phyloP scores from a whole-genome alignment of 2,888 invertebrate genomes.

The Pristionchus mayeri region DNA sequence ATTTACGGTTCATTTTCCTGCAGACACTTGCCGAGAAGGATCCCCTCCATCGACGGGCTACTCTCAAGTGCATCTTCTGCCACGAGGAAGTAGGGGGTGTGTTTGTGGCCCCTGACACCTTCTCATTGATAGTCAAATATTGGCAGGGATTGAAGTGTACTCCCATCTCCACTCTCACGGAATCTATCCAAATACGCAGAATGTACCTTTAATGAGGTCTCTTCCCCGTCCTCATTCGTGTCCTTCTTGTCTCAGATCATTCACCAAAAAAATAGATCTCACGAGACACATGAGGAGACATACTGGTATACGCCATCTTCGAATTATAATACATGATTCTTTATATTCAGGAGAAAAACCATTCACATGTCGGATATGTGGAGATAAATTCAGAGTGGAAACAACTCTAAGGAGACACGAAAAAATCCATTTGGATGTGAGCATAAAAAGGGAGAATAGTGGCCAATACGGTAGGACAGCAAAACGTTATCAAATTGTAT shows the following conservation, averaged over 20 bases:
- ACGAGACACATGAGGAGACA: conserved; percentile 18
- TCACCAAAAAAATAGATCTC: background rate
- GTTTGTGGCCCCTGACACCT: background rate
- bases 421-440: background rate
- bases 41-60: background rate
- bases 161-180: conserved; percentile 5
- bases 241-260: background rate
- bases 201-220: too few relatives aligned
- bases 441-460: background rate
- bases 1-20: too few relatives aligned
- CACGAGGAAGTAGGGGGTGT: background rate
- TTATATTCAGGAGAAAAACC: conserved; percentile 25
- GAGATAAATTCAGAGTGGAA: conserved; percentile 20
- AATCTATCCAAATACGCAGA: background rate
- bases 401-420: conserved; percentile 37
- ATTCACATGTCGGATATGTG: background rate
- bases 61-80: background rate
- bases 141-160: background rate
- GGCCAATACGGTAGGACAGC: background rate
- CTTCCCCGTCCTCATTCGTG: background rate
- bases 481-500: too few relatives aligned
- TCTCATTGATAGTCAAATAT: background rate
- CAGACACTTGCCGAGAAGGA: background rate
- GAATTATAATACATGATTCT: background rate
- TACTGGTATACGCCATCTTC: background rate